Base-by-base conservation (phyloP, 2,113 vertebrate species). In the Mirza zaza region DNA sequence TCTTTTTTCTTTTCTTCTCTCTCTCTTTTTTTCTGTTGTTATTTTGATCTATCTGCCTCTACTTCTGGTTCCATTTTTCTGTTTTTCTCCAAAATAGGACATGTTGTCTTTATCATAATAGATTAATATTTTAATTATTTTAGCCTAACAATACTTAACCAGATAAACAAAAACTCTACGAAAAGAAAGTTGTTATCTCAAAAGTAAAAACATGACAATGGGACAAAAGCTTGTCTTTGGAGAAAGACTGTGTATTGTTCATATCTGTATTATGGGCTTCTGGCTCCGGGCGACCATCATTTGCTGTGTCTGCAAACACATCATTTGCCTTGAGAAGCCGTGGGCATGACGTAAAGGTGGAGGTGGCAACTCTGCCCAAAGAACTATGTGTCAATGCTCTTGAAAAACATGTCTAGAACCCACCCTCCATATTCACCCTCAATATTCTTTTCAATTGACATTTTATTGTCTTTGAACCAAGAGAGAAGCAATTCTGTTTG, bases 391-490 rank as follows among this genome's bases (percentile, higher is more conserved):
- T 61, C 86, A n/a, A 6, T 86, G 0, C 94, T 93, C 57, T 39
- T 85, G 12, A 55, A 91, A 96, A 90, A 79, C 39, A 12, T 34
- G 27, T 2, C n/a, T 87, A 81, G 96, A 96, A 95, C 63, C 85
- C 65, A 88, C 77, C 96, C 21, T 55, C 23, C 6, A n/a, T n/a
- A n/a, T n/a, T n/a, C n/a, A n/a, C n/a, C n/a, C n/a, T n/a, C n/a
- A n/a, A n/a, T n/a, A n/a, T n/a, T 42, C 20, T 75, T 95, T 93
- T 52, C 85, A 68, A 61, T 12, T 95, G 39, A 70, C 89, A 34
- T 25, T 15, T 13, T 73, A 17, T 77, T 97, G n/a, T 94, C 59
- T 42, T 94, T 96, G 55, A 96, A 86, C 55, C 73, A 82, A 75
- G 90, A 48, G 11, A 65, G 76, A 87, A 97, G 67, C 25, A 80